Evolutionary conservation across 2,797 vertebrate species (phyloP).

Genomic region (Pipistrellus pygmaeus): DNA sequence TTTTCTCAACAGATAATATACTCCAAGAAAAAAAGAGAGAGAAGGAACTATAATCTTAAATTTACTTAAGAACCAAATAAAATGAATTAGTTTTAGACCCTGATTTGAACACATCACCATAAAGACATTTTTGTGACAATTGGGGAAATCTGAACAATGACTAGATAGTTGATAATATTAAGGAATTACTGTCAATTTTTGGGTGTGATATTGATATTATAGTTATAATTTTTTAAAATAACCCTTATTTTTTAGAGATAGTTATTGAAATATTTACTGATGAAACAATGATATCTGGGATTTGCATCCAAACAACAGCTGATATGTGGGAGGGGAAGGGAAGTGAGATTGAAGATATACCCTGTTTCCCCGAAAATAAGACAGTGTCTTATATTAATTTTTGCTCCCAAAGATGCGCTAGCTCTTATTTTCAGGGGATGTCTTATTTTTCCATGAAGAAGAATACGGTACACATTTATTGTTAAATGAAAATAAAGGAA

Average conservation of each 20-base stretch:
- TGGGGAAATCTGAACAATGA: slow-evolving; percentile 40
- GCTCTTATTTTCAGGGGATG: no score
- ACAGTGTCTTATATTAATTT: no score
- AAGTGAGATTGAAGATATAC: background rate
- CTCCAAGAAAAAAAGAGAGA: background rate
- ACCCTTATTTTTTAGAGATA: slow-evolving; percentile 34
- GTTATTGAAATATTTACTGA: slow-evolving; percentile 25
- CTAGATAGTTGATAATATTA: slow-evolving; percentile 23
- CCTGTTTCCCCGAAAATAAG: no score
- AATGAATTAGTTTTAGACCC: background rate
- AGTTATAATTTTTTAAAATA: background rate
- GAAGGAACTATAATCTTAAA: background rate
- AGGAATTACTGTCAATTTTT: slow-evolving; percentile 30
- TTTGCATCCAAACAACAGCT: slow-evolving; percentile 56
- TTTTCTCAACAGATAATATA: slow-evolving; percentile 58
- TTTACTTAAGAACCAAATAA: slow-evolving; percentile 57
- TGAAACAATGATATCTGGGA: slow-evolving; percentile 31
- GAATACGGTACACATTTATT: no score
- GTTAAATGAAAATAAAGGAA: no score
- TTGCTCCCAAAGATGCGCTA: no score
- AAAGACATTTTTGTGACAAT: slow-evolving; percentile 31
- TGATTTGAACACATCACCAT: slow-evolving; percentile 37
- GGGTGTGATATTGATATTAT: background rate
- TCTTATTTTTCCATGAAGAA: no score
- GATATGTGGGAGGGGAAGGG: background rate